These are phyloP conservation scores for Cheirogaleus medius DNA, from an alignment of 2,113 vertebrate species.

Conservation along the genomic window DNA sequence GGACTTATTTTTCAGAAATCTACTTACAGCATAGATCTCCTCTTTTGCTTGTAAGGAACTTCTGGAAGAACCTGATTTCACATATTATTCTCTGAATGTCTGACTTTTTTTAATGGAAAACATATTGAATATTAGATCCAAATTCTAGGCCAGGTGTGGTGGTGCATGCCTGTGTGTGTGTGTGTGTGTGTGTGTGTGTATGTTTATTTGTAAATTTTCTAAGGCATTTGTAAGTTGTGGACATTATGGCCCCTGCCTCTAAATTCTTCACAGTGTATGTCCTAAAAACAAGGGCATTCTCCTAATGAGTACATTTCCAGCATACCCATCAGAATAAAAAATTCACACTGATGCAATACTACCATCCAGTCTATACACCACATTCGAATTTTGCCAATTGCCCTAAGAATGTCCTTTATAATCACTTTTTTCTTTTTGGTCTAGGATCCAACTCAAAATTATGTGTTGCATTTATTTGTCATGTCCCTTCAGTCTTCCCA, in stretches of 20 bases:
- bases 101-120: neutral
- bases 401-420: neutral
- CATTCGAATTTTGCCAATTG: neutral
- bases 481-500: too few species aligned
- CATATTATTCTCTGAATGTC: neutral
- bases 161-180: too few species aligned
- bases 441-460: neutral
- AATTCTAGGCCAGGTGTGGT: neutral
- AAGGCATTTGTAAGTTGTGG: neutral
- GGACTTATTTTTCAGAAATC: neutral
- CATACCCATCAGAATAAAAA: neutral
- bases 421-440: neutral
- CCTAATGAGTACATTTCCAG: neutral
- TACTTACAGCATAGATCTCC: neutral
- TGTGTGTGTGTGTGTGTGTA: too few species aligned
- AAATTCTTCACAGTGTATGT: neutral
- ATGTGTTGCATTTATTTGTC: neutral
- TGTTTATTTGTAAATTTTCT: neutral
- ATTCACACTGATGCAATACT: neutral
- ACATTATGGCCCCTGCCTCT: too few species aligned
- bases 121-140: neutral
- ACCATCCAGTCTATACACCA: neutral
- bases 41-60: neutral
- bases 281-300: neutral
- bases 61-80: neutral